Percentiles rank a stretch among this genome's conserved stretches.
These are phyloP conservation scores for Bufo gargarizans DNA, from an alignment of 2,113 vertebrate genomes.

Conservation along the genomic window DNA sequence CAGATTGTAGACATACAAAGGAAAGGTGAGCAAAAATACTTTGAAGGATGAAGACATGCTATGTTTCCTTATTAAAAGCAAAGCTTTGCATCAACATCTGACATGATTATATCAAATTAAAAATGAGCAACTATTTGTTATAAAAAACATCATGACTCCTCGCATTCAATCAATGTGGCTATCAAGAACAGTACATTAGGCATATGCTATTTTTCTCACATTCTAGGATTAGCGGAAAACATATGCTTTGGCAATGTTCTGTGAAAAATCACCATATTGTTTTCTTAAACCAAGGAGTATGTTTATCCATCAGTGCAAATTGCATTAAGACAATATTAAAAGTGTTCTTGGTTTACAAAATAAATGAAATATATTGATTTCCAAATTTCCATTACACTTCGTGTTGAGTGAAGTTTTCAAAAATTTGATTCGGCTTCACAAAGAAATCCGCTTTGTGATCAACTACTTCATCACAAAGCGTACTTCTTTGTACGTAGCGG, in stretches of 20 bases:
- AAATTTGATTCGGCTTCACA: no score
- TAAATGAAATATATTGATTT: neutral
- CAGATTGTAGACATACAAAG: neutral
- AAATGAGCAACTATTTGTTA: slow-evolving; percentile 5
- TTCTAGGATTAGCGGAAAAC: slow-evolving; percentile 40
- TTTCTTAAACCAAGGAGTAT: slow-evolving; percentile 36
- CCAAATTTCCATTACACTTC: neutral
- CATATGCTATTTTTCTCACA: slow-evolving; percentile 44
- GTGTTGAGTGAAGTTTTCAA: no score
- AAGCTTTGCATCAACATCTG: neutral
- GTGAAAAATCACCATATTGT: slow-evolving; percentile 45
- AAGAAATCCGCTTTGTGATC: no score
- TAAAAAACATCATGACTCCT: slow-evolving; percentile 19
- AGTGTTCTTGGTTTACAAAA: neutral
- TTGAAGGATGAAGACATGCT: slow-evolving; percentile 10
- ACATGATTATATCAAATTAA: slow-evolving; percentile 8
- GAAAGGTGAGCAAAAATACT: slow-evolving; percentile 15
- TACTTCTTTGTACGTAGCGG: no score
- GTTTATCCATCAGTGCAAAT: slow-evolving; percentile 25
- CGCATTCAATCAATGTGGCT: slow-evolving; percentile 39
- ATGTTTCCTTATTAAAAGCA: neutral
- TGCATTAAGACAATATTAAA: neutral
- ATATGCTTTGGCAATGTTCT: slow-evolving; percentile 41
- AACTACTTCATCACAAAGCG: no score
- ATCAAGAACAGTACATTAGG: slow-evolving; percentile 17